Percentiles rank a stretch among this genome's conserved stretches.
Conservation (phyloP, 2,797 vertebrate genomes). For the Falco columbarius region DNA sequence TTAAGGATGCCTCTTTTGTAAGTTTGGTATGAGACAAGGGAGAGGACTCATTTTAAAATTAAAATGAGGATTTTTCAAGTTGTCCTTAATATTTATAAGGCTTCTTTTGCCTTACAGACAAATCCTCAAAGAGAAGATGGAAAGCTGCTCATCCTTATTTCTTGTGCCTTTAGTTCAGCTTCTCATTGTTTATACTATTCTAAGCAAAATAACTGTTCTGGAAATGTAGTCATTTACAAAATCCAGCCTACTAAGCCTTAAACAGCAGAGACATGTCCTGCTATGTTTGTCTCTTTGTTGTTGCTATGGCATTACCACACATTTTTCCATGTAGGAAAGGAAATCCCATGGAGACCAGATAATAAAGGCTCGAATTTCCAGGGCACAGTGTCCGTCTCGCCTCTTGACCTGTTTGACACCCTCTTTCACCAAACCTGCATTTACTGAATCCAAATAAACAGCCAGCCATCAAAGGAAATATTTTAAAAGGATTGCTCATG, state of each 20-base stretch:
- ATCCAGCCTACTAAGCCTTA: slow-evolving; percentile 22
- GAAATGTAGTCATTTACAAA: slow-evolving; percentile 51
- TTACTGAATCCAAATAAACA: slow-evolving; percentile 63
- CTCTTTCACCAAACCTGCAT: slow-evolving; percentile 79
- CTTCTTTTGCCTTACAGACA: slow-evolving; percentile 13
- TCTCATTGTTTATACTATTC: slow-evolving; percentile 33
- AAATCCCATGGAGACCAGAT: slow-evolving; percentile 77
- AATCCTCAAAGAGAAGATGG: slow-evolving; percentile 11
- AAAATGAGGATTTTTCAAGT: slow-evolving; percentile 45
- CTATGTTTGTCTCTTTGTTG: slow-evolving; percentile 54
- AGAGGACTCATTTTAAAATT: slow-evolving; percentile 40
- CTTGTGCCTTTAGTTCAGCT: slow-evolving; percentile 47
- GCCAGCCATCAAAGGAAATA: slow-evolving; percentile 25
- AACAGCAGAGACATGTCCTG: slow-evolving; percentile 25
- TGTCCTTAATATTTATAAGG: slow-evolving; percentile 40
- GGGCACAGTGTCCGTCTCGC: slow-evolving; percentile 52
- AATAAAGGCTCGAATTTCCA: slow-evolving; percentile 80
- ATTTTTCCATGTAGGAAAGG: slow-evolving; percentile 80
- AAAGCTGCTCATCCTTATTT: slow-evolving; percentile 42
- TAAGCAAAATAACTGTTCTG: slow-evolving; percentile 48
- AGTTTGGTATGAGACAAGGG: neutral
- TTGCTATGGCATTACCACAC: slow-evolving; percentile 76
- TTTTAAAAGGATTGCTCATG: slow-evolving; percentile 7
- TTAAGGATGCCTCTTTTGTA: neutral
- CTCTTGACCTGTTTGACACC: slow-evolving; percentile 83